Evolutionary conservation across 2,797 vertebrate species (phyloP).

Genomic region (Gambusia yucatana): DNA sequence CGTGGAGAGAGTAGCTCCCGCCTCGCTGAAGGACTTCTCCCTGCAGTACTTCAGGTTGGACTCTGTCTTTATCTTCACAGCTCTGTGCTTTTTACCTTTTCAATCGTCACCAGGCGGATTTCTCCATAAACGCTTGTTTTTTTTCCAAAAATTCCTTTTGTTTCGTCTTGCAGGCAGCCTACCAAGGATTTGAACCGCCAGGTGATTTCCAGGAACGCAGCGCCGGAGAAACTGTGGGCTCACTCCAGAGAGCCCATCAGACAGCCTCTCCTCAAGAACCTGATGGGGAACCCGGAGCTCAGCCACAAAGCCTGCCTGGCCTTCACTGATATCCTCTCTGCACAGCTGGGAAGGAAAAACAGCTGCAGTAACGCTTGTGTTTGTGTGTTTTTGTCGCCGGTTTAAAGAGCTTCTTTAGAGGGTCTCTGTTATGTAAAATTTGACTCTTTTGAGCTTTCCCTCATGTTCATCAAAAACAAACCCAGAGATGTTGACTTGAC

Average conservation of each 20-base stretch:
- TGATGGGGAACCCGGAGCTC: conserved; percentile 81
- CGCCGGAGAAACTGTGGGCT: conserved; percentile 87
- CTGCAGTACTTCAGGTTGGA: conserved; percentile 90
- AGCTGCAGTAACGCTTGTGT: not conserved
- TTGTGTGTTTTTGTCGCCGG: not conserved
- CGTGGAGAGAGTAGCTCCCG: conserved; percentile 76
- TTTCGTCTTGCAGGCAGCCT: conserved; percentile 69
- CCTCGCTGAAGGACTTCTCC: conserved; percentile 91
- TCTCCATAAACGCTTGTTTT: not conserved
- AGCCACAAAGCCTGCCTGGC: conserved; percentile 88
- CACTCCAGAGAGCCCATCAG: conserved; percentile 90
- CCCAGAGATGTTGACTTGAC: too few relatives aligned
- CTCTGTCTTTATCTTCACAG: not conserved
- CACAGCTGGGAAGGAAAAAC: not conserved
- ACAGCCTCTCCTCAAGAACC: conserved; percentile 87
- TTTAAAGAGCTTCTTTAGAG: too few relatives aligned
- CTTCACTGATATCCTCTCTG: conserved; percentile 94
- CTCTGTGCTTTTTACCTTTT: not conserved
- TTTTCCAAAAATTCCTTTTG: not conserved
- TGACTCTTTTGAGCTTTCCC: too few relatives aligned
- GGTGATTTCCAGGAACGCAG: conserved; percentile 83
- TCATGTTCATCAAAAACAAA: too few relatives aligned
- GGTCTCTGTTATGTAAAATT: too few relatives aligned
- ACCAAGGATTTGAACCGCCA: conserved; percentile 87
- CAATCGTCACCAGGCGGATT: not conserved